Conservation (phyloP, 2,113 vertebrate species). For the Bufo bufo region DNA sequence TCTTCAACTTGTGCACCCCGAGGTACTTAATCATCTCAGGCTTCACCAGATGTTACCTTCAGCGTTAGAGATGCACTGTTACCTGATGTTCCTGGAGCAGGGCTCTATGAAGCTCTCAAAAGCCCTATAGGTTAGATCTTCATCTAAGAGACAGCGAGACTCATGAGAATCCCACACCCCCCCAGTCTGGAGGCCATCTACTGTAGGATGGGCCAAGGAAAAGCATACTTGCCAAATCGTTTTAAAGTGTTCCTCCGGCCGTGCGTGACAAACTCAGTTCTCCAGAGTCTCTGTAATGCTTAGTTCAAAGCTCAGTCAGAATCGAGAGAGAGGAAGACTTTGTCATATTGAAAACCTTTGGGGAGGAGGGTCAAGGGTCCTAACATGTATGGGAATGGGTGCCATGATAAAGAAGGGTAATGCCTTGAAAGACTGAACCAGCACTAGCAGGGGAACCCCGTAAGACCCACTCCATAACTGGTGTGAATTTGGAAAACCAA, state of each 20-base stretch:
- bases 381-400: no score
- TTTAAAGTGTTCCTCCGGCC: neutral
- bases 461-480: no score
- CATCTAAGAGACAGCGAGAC: neutral
- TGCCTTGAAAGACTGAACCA: no score
- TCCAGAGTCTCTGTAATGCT: neutral
- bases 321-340: neutral
- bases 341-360: no score
- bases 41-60: slow-evolving; percentile 31
- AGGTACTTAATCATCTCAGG: slow-evolving; percentile 17
- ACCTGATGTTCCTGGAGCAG: neutral
- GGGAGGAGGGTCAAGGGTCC: no score
- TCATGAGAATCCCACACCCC: neutral
- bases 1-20: neutral
- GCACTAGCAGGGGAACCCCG: no score
- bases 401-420: no score
- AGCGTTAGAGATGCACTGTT: slow-evolving; percentile 9
- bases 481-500: no score
- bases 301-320: neutral
- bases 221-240: neutral
- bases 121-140: neutral
- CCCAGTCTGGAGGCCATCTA: neutral
- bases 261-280: neutral
- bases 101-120: neutral
- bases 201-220: neutral